These are phyloP conservation scores for Psittacula cyanocephala DNA, from an alignment of 2,113 vertebrate genomes.

Conservation along the genomic window DNA sequence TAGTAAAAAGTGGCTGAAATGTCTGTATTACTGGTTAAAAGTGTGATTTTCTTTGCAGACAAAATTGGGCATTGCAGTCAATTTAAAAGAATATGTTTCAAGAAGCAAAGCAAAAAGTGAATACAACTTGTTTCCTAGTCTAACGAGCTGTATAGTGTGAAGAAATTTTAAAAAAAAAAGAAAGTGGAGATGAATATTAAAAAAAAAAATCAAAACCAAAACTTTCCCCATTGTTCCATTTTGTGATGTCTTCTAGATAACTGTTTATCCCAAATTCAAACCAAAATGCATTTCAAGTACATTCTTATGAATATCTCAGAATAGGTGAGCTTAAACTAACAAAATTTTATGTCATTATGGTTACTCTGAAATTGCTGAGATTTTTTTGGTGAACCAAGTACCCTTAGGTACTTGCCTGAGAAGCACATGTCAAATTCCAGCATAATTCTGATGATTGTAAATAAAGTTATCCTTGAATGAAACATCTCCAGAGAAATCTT, in stretches of 20 bases:
- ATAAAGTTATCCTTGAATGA: background rate
- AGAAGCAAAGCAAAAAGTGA: background rate
- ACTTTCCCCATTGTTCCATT: background rate
- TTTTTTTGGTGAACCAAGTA: background rate
- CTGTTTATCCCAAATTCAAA: background rate
- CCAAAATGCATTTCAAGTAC: background rate
- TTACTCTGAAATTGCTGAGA: background rate
- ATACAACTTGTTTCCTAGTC: background rate
- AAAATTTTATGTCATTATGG: background rate
- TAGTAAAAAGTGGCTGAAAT: background rate
- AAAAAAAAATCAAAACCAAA: background rate
- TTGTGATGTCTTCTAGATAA: background rate
- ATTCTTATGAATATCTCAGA: background rate
- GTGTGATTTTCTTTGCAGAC: background rate
- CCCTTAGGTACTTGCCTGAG: background rate
- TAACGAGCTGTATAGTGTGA: background rate
- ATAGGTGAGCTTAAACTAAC: background rate
- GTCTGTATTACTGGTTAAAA: background rate
- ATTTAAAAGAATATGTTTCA: background rate
- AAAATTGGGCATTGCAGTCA: background rate
- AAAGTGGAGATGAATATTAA: background rate
- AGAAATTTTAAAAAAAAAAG: background rate
- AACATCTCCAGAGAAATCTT: background rate
- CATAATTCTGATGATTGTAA: background rate
- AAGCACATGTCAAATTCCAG: background rate